Evolutionary conservation across 2,888 invertebrate genomes (phyloP).

Genomic region (Xylota segnis): DNA sequence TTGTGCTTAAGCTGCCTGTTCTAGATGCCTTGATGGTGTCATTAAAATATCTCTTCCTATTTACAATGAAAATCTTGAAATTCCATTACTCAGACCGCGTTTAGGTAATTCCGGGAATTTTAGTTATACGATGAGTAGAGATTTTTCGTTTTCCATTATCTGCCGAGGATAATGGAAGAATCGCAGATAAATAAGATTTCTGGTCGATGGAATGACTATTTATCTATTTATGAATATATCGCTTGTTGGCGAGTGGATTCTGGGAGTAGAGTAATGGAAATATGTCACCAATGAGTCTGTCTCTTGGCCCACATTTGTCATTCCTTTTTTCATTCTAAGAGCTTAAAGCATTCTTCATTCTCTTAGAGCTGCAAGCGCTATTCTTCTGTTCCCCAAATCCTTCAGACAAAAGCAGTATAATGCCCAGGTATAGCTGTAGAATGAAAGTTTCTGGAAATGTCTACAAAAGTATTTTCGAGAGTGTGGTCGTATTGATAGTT

Average conservation of each 20-base stretch:
- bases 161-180: slow-evolving; percentile 12
- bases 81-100: slow-evolving; percentile 1
- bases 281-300: not conserved
- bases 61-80: slow-evolving; percentile 21
- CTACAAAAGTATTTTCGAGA: no score
- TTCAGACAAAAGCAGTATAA: no score
- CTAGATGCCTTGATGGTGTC: slow-evolving; percentile 19
- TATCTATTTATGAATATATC: slow-evolving; percentile 13
- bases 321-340: no score
- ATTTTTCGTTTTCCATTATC: slow-evolving; percentile 9
- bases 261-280: not conserved
- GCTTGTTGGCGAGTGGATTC: not conserved
- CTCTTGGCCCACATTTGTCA: no score
- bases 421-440: no score
- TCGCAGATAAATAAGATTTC: slow-evolving; percentile 19
- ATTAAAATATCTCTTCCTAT: slow-evolving; percentile 45
- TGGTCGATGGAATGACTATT: not conserved
- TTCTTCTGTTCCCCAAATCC: no score
- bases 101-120: slow-evolving; percentile 12
- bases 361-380: no score
- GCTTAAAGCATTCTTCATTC: no score
- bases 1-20: slow-evolving; percentile 15
- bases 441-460: no score
- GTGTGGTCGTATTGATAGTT: no score
- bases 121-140: not conserved